Evolutionary conservation across 2,113 vertebrate genomes (phyloP).

Genomic region (Aptenodytes forsteri): DNA sequence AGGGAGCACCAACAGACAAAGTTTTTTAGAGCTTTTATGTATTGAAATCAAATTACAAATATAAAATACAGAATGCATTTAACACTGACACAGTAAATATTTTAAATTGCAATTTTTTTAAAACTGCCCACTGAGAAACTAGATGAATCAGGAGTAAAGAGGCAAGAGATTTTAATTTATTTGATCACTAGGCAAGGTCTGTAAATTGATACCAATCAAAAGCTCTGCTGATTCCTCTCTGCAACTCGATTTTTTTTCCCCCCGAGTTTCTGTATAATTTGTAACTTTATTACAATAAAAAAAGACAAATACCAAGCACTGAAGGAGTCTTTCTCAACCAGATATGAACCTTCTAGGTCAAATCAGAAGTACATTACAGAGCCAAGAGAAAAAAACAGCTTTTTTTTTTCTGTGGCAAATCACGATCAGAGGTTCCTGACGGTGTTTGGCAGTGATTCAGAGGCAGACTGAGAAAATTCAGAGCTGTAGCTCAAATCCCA

Average conservation of each 20-base stretch:
- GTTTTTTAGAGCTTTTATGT: neutral
- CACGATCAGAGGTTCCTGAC: neutral
- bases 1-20: slow-evolving; percentile 54
- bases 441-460: neutral
- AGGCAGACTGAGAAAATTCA: neutral
- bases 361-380: neutral
- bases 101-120: neutral
- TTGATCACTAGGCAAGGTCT: neutral
- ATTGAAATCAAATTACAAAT: neutral
- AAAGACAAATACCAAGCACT: neutral
- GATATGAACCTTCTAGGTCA: neutral
- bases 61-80: neutral
- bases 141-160: neutral
- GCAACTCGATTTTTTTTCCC: neutral
- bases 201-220: neutral
- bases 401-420: neutral
- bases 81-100: neutral
- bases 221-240: neutral
- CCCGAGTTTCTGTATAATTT: neutral
- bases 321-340: neutral
- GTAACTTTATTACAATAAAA: neutral
- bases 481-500: neutral
- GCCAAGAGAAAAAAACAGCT: neutral
- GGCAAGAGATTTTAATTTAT: neutral
- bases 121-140: neutral